These are phyloP conservation scores for Orthonychiurus folsomi DNA, from an alignment of 2,888 invertebrate species.

Conservation along the genomic window DNA sequence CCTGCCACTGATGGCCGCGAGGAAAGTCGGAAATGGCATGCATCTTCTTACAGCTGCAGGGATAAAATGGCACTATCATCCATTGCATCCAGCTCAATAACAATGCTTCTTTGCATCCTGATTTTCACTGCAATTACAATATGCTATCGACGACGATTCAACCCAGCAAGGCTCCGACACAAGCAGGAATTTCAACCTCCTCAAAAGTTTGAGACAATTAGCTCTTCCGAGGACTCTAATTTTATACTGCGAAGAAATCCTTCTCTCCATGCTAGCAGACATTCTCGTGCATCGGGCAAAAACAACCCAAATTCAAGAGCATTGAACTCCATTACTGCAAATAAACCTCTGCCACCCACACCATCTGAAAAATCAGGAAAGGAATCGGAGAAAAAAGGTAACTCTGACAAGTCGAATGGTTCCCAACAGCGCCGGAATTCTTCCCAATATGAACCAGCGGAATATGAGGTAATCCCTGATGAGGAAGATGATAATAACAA, in stretches of 20 bases:
- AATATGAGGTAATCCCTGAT: constrained; percentile 12
- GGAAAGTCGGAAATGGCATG: neutral
- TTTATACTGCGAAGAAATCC: no score
- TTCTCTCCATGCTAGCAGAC: no score
- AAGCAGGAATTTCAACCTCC: no score
- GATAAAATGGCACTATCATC: constrained; percentile 36
- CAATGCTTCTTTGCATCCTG: constrained; percentile 28
- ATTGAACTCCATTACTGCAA: neutral
- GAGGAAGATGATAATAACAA: neutral
- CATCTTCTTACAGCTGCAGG: constrained; percentile 19
- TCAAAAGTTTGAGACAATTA: no score
- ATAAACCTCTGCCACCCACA: constrained; percentile 16
- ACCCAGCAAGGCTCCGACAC: no score
- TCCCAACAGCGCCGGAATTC: constrained; percentile 4
- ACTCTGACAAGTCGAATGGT: neutral
- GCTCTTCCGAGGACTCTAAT: no score
- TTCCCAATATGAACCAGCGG: neutral
- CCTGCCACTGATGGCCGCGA: constrained; percentile 12
- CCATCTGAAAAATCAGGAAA: no score
- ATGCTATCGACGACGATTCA: neutral
- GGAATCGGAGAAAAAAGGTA: neutral
- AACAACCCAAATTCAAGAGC: neutral
- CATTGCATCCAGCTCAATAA: constrained; percentile 25
- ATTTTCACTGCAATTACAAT: constrained; percentile 21
- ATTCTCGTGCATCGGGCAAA: neutral